Base-by-base conservation (phyloP, 2,113 vertebrate species). In the Ia io region DNA sequence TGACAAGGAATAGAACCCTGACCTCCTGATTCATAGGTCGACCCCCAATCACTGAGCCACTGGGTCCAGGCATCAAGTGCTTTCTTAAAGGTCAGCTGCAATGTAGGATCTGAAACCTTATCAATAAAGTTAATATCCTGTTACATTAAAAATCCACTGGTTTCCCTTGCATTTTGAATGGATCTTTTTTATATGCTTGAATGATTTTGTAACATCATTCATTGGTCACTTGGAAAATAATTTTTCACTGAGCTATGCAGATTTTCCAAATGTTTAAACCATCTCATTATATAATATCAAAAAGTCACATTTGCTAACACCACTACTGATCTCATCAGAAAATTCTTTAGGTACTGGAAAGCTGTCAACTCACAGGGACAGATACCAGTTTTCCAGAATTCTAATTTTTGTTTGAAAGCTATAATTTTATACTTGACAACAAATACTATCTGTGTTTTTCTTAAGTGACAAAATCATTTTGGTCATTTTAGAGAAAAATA, bases 351-450 rank as follows among this genome's bases (percentile, higher is more conserved):
- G 42, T 84, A 84, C 17, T 6, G 40, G 65, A 14, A 74, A 95
- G 53, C 20, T 85, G 37, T 90, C 67, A 59, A 80, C 25, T 90
- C 73, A 74, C 4, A 22, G 37, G 22, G 32, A 84, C 37, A 76
- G 53, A 80, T 32, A n/a, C 12, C 35, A 56, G 40, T 73, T 90
- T 89, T 67, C 30, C 20, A 74, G 40, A 83, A 78, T 93, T 91
- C 25, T 77, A 93, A 88, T 67, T 91, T 96, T 82, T 85, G 87
- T 22, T 85, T 94, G 83, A 71, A 94, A 95, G 40, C 20, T 69
- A 91, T 9, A 94, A 86, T 93, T 23, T 95, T 89, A 79, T 74
- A 73, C 83, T 10, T 70, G 61, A 69, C 51, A 89, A 95, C 44
- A 85, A 82, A 93, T 67, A 70, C 30, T 88, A 51, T 23, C 35